These are phyloP conservation scores for Mesochorus sp. DNA, from an alignment of 2,888 invertebrate genomes.

Conservation along the genomic window DNA sequence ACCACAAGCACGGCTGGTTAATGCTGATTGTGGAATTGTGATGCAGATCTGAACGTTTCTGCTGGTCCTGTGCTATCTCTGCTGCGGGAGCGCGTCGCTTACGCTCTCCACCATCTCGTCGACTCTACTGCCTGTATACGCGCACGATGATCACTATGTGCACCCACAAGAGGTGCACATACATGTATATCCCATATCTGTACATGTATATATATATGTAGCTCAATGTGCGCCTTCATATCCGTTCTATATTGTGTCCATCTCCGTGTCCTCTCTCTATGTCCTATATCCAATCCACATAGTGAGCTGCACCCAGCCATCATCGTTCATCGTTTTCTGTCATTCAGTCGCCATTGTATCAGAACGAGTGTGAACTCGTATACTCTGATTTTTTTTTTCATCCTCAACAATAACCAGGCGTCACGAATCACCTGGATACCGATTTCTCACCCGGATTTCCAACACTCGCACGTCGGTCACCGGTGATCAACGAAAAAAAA, in stretches of 20 bases:
- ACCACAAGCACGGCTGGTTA: constrained; percentile 70
- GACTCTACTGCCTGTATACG: constrained; percentile 29
- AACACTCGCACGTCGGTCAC: constrained; percentile 3
- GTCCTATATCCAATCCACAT: constrained; percentile 28
- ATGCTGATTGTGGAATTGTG: constrained; percentile 77
- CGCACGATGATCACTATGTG: constrained; percentile 26
- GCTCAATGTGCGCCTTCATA: constrained; percentile 38
- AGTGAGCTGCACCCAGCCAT: constrained; percentile 36
- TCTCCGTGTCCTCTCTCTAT: constrained; percentile 22
- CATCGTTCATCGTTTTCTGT: constrained; percentile 38
- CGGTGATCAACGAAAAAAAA: constrained; percentile 20
- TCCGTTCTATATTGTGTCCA: constrained; percentile 34
- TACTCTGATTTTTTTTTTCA: not conserved
- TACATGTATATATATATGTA: too few species aligned
- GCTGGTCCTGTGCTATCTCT: constrained; percentile 46
- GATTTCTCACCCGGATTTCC: constrained; percentile 18
- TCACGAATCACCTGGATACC: constrained; percentile 33
- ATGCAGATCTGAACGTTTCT: constrained; percentile 70
- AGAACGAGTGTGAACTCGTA: not conserved
- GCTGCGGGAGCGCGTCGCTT: not conserved
- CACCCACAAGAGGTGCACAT: constrained; percentile 20
- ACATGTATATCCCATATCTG: constrained; percentile 7
- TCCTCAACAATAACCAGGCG: constrained; percentile 41
- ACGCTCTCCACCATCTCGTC: not conserved
- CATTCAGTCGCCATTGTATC: constrained; percentile 45